phyloP scores from a whole-genome alignment of 2,888 invertebrate genomes.

The Amiota mariae region DNA sequence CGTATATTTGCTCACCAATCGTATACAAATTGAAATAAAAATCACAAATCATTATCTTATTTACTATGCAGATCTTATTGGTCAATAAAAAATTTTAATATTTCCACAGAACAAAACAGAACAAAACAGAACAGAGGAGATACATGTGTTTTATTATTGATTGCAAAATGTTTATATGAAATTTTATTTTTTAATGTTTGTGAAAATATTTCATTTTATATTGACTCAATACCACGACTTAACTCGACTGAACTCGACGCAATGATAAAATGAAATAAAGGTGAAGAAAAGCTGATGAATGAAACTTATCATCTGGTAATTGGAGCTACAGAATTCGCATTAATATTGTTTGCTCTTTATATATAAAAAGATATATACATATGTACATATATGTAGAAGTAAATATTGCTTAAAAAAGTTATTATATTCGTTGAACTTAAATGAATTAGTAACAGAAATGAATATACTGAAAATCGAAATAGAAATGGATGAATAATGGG shows the following conservation, averaged over 20 bases:
- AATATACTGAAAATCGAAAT: background rate
- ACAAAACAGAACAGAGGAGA: no score
- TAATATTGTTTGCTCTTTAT: background rate
- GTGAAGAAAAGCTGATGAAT: slow-evolving; percentile 34
- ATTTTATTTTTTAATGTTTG: slow-evolving; percentile 42
- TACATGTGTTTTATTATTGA: background rate
- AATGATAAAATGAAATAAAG: background rate
- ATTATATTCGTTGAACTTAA: background rate
- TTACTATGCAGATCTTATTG: no score
- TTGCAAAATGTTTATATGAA: background rate
- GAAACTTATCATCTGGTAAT: slow-evolving; percentile 27
- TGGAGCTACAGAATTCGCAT: background rate
- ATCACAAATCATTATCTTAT: no score
- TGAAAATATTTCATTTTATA: slow-evolving; percentile 63
- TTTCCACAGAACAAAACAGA: no score
- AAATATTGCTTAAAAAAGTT: slow-evolving; percentile 15
- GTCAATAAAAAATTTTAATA: no score
- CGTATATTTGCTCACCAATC: no score
- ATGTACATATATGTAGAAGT: no score
- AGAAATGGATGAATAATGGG: background rate
- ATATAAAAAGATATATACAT: no score
- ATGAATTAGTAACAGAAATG: background rate
- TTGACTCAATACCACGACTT: slow-evolving; percentile 49
- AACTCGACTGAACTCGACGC: background rate
- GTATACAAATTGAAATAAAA: no score